Base-by-base conservation (phyloP, 2,113 vertebrate species). In the Protobothrops mucrosquamatus region DNA sequence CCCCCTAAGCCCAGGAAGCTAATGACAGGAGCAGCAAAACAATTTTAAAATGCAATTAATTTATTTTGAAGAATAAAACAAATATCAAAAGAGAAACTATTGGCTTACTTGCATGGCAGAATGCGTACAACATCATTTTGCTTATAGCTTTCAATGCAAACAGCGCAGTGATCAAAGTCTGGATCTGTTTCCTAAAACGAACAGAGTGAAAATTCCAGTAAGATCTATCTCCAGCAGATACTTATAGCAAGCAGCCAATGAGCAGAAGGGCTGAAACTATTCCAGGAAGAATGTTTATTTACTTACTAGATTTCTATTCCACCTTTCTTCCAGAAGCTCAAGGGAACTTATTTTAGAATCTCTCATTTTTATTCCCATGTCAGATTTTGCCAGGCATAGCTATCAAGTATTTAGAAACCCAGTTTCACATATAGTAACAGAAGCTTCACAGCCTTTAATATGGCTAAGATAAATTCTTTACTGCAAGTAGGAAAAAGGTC, bases 121-220 rank as follows among this genome's bases (percentile, higher is more conserved):
- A 99, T 98, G 52, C 99, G 98, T 87, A 99, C 99, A 92, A 99
- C 98, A 56, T 99, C 99, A 0, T 99, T 99, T 87, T 99, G 98
- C 96, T 99, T 99, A 97, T 99, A 99, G 81, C 98, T 98, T 95
- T 99, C 99, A 52, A 99, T 99, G 95, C 99, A 99, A 93, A 99
- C 99, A 0, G 99, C 99, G 95, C 99, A 99, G 94, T 99, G 99
- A 97, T 99, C 99, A 94, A 99, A 99, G 97, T 99, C 99, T 54
- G 99, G 98, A 92, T 99, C 99, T 2, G 99, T 99, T 96, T 99
- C 99, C 99, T 99, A 97, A 89, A 98, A 97, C 3, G 91, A 95
- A 97, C 0, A 96, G 88, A 95, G 95, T 2, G 93, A 96, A 87
- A 96, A 95, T 93, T 93, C 86, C 94, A 96, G 94, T 97, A 93